These are phyloP conservation scores for Tachystola acroxantha DNA, from an alignment of 2,888 invertebrate species.

Conservation along the genomic window DNA sequence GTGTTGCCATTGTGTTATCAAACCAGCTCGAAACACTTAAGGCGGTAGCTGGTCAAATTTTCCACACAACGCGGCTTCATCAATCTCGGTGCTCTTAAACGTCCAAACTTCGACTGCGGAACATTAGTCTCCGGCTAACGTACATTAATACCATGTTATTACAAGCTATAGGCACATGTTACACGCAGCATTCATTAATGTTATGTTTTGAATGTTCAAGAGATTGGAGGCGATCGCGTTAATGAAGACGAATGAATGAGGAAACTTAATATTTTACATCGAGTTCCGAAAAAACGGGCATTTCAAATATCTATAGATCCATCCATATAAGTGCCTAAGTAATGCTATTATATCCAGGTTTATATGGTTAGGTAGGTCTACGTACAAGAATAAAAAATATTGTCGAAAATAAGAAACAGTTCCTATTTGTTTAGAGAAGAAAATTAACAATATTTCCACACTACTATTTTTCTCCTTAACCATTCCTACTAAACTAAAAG, in stretches of 20 bases:
- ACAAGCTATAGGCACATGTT: not conserved
- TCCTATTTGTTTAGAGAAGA: too few species aligned
- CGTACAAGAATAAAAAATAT: too few species aligned
- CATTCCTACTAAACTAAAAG: too few species aligned
- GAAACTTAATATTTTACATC: too few species aligned
- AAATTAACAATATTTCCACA: too few species aligned
- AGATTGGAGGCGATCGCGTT: not conserved
- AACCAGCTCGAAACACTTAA: conserved; percentile 1
- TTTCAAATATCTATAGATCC: too few species aligned
- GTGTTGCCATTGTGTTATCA: not conserved
- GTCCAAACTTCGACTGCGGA: conserved; percentile 41
- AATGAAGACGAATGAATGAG: conserved; percentile 5
- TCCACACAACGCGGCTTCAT: conserved; percentile 29
- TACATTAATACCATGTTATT: conserved; percentile 4
- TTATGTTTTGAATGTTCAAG: not conserved
- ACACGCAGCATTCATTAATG: not conserved
- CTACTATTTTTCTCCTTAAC: too few species aligned
- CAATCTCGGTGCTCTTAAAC: conserved; percentile 47
- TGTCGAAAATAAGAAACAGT: too few species aligned
- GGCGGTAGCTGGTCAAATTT: conserved; percentile 1
- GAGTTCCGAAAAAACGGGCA: too few species aligned
- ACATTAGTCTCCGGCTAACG: conserved; percentile 34
- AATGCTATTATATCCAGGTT: too few species aligned
- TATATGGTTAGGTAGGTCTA: too few species aligned
- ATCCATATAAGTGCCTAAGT: too few species aligned